phyloP scores from a whole-genome alignment of 2,797 vertebrate species.

The Acanthurus lineatus region DNA sequence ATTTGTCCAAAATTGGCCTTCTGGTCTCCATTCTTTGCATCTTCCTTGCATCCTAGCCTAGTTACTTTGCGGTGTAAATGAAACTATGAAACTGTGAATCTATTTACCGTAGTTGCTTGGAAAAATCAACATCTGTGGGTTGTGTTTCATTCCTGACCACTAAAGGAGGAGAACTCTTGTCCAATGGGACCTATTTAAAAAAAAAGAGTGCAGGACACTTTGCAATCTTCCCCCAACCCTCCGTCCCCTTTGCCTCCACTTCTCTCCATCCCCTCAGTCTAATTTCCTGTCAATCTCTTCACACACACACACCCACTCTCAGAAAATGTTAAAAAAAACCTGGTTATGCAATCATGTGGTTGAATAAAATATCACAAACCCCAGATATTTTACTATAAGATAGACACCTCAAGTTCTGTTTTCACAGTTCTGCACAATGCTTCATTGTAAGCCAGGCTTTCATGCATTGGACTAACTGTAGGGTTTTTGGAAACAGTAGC shows the following conservation, averaged over 20 bases:
- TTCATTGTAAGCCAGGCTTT: conserved; percentile 48
- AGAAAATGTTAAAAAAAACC: conserved; percentile 6
- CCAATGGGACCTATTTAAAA: conserved; percentile 44
- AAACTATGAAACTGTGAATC: conserved; percentile 1
- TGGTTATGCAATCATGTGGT: conserved; percentile 48
- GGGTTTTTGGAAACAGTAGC: conserved; percentile 73
- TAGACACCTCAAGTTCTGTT: conserved; percentile 38
- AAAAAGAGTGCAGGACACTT: conserved; percentile 47
- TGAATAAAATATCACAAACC: conserved; percentile 61
- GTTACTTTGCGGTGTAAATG: conserved; percentile 5
- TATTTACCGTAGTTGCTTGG: not conserved
- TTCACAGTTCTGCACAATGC: conserved; percentile 41
- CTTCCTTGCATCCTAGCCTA: not conserved
- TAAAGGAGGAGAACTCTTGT: conserved; percentile 35
- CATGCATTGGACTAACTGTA: conserved; percentile 16
- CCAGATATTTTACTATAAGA: conserved; percentile 27
- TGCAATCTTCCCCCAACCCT: conserved; percentile 32
- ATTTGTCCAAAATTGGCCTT: conserved; percentile 14
- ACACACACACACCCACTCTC: conserved; percentile 25
- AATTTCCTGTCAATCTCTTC: conserved; percentile 48
- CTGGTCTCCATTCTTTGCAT: conserved; percentile 5
- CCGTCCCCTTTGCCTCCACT: conserved; percentile 25
- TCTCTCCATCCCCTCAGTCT: conserved; percentile 39
- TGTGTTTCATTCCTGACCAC: conserved; percentile 16
- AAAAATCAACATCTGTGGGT: conserved; percentile 11